Evolutionary conservation across 2,113 vertebrate species (phyloP), one percentile per base, ranked within the genome.

Genomic region (Dasypus novemcinctus): DNA sequence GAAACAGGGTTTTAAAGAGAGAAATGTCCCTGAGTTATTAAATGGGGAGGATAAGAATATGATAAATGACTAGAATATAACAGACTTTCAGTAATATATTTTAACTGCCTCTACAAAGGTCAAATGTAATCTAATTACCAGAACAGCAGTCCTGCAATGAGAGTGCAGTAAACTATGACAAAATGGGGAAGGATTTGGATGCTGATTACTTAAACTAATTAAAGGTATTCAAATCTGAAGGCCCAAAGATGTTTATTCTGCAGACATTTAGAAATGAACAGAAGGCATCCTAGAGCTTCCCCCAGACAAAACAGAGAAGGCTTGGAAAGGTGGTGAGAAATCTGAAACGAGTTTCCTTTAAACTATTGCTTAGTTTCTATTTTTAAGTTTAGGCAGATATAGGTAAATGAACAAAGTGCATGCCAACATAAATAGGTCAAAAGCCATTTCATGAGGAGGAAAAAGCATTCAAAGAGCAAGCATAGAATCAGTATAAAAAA

Each of bases 61-160:
- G 46, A 93, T 18, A 69, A 84, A 88, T 64, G 66, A 91, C 14
- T 80, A 9, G 36, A 89, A 88, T 88, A 87, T 36, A 52, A 68
- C 17, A 87, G 75, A 80, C 41, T 87, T 94, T 80, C n/a, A 80
- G 21, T 59, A 75, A 23, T 63, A 72, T 83, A 49, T 94, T 93
- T 87, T 87, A 87, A 83, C 52, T 81, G 61, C 59, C 71, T 88
- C 61, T 29, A 36, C 33, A 71, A 87, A 90, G 72, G 83, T 91
- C 69, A 66, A 59, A 38, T 29, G 29, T 83, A 83, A 87, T 72
- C 82, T 49, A 87, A 78, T 83, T 78, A 93, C 61, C 78, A 79
- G 38, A 79, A 78, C 20, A 90, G n/a, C 15, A 76, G 72, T 4
- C n/a, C 29, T 69, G 49, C 21, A 33, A 4, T 29, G 78, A 83